Evolutionary conservation across 2,113 vertebrate genomes (phyloP).

Genomic region (Grantiella picta): DNA sequence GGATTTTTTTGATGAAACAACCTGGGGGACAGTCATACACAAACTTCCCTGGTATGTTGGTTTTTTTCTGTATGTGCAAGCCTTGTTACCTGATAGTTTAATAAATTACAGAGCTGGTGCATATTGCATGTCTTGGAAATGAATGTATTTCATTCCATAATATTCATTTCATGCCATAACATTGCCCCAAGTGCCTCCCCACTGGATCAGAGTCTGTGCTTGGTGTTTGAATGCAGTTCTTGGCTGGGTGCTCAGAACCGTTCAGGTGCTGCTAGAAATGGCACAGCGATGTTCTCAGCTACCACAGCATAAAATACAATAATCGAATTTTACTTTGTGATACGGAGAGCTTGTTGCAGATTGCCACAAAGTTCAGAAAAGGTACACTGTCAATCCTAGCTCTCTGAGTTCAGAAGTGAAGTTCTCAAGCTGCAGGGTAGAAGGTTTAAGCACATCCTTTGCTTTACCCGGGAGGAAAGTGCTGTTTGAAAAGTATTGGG

Average conservation of each 20-base stretch:
- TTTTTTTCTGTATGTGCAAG: not conserved
- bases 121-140: not conserved
- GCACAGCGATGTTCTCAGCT: not conserved
- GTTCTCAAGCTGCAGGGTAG: not conserved
- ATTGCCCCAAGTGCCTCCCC: not conserved
- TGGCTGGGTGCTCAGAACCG: not conserved
- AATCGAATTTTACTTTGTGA: not conserved
- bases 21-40: not conserved
- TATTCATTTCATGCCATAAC: not conserved
- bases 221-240: not conserved
- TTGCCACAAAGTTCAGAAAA: not conserved
- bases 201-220: not conserved
- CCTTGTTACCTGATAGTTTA: not conserved
- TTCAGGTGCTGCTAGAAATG: not conserved
- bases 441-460: not conserved
- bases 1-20: not conserved
- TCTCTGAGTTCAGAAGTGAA: not conserved
- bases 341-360: accelerated
- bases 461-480: not conserved
- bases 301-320: not conserved
- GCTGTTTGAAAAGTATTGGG: not conserved
- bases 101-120: not conserved
- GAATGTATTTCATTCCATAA: not conserved
- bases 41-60: not conserved
- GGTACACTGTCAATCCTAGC: accelerated